Base-by-base conservation (phyloP, 2,888 invertebrate species). In the Itoplectis maculator region DNA sequence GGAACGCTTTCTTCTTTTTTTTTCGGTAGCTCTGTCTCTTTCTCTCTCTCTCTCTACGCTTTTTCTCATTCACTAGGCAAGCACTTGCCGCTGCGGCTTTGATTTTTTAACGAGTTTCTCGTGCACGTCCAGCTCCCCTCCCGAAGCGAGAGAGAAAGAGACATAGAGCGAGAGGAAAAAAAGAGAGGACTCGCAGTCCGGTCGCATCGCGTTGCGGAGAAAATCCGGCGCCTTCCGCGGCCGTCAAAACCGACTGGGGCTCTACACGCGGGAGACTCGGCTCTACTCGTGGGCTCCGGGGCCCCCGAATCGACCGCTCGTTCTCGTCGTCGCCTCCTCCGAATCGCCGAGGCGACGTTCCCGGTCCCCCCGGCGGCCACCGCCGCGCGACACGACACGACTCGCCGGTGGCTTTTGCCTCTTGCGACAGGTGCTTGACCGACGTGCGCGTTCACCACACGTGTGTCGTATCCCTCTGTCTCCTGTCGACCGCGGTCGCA, bases 401-500 rank as follows among this genome's bases (percentile, higher is more conserved):
- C 37, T 51, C 63, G 49, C 51, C 37, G 23, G 56, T 59, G 70
- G 59, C 42, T 59, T 29, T 29, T 23, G 70, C 70, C 74, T 61
- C 29, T 63, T 40, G 76, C 76, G 76, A 76, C 76, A 76, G 56
- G 76, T 76, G 76, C 47, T 68, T 66, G 68, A 76, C 68, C 76
- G 66, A 59, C 76, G 65, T 54, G 20, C 42, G 18, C 15, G 15
- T n/a, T 42, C 76, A 5, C 56, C 51, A 65, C 54, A 4, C 66
- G n/a, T n/a, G 2, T n/a, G n/a, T 23, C 18, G 20, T 56, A 18
- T 56, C 23, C 23, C 54, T 29, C 2, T n/a, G n/a, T n/a, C n/a
- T 29, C 15, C 54, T 18, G 42, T 56, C 61, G 54, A 23, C 6
- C 40, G n/a, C n/a, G 13, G 20, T 70, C 70, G 54, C 42, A 56